Evolutionary conservation across 2,113 vertebrate genomes (phyloP).

Genomic region (Sitta europaea): DNA sequence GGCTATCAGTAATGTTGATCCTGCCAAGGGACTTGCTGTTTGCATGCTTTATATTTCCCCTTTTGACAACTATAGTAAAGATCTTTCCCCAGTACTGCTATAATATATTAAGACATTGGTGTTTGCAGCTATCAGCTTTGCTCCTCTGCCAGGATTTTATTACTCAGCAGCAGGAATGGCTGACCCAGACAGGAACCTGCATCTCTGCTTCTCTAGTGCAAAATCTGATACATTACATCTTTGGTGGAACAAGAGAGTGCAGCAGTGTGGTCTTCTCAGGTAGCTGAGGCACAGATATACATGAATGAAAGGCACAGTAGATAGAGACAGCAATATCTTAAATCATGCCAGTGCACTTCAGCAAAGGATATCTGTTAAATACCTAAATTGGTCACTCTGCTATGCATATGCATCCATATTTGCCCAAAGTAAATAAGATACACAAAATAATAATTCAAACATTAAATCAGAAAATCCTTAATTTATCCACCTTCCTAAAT

Average conservation of each 20-base stretch:
- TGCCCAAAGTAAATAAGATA: not conserved
- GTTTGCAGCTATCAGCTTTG: not conserved
- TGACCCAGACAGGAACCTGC: not conserved
- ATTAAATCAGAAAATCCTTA: not conserved
- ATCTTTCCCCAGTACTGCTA: not conserved
- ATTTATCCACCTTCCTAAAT: not conserved
- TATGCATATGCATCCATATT: not conserved
- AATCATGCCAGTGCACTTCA: not conserved
- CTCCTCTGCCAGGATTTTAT: not conserved
- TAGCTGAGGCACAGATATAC: not conserved
- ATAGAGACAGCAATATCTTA: not conserved
- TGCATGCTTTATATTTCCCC: not conserved
- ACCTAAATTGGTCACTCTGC: not conserved
- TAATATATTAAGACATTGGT: not conserved
- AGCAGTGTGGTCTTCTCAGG: not conserved
- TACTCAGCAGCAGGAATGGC: not conserved
- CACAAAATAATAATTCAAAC: not conserved
- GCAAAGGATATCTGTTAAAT: not conserved
- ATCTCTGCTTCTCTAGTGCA: not conserved
- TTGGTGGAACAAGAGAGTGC: not conserved
- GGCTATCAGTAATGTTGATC: not conserved
- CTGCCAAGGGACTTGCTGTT: not conserved
- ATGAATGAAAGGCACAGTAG: not conserved
- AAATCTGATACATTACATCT: not conserved
- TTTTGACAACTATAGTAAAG: not conserved